Evolutionary conservation across 2,797 vertebrate species (phyloP), one percentile per base, ranked within the genome.

Genomic region (Myioborus miniatus): DNA sequence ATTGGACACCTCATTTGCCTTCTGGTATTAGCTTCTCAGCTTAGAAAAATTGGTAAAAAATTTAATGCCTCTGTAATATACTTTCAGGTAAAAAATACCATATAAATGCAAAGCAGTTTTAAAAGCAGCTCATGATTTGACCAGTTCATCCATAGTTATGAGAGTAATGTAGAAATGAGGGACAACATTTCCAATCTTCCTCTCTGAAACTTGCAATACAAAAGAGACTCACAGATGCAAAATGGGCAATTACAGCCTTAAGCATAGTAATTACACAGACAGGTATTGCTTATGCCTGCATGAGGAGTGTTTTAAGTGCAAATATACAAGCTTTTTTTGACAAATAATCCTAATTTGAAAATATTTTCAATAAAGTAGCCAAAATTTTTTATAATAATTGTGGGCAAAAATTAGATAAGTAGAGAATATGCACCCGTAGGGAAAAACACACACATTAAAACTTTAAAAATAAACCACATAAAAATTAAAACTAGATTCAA

Each of bases 71-170:
- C 53, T 74, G 19, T 91, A 84, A 94, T 50, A 34, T 37, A 68
- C 52, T 93, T 87, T 89, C 91, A 95, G 71, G 58, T 94, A 37
- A 94, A 96, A 94, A 93, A 93, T 67, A 27, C 68, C 36, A 92
- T 96, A 93, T 84, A 95, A 94, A 97, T 97, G 93, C 88, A 93
- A 96, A 96, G 56, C 68, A 89, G 85, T 87, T 95, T 94, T 84
- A 67, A 60, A 89, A 87, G 70, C 44, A 89, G 85, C 46, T 88
- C 87, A 82, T 80, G 77, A 82, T 93, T 91, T 94, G n/a, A 67
- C 77, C 92, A 21, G 53, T 90, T 90, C 80, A 83, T 96, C 92
- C 89, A 91, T 91, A 92, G 84, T 89, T 95, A 95, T 82, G 81
- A 94, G 70, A 84, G 74, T 68, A 93, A 91, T 62, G 60, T 71